Evolutionary conservation across 2,797 vertebrate genomes (phyloP), one percentile per base, ranked within the genome.

Genomic region (Eupleurogrammus muticus): DNA sequence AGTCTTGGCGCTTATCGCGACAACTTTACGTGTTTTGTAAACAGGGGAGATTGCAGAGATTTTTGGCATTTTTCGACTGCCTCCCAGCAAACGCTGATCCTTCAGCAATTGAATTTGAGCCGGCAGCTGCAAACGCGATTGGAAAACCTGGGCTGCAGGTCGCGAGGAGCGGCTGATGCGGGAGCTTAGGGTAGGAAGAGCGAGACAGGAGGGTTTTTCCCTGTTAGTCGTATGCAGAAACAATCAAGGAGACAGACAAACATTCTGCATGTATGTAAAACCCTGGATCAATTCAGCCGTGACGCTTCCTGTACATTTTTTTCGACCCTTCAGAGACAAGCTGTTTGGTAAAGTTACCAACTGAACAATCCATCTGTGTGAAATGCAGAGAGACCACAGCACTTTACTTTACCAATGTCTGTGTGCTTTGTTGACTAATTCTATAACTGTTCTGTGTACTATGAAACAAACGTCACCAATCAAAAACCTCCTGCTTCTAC

Each of bases 301-400:
- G 64, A 78, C 17, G 7, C 73, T 70, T 77, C 70, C 80, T 74
- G 59, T 55, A 17, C 49, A 46, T 50, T 42, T 67, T 70, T 48
- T 75, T 63, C 20, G 9, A 40, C 23, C 70, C 75, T 2, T 0
- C 77, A 78, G 85, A 82, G 49, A 51, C 62, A 9, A 10, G 10
- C 42, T 66, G 61, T 75, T 89, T 90, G 83, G 77, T 80, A 77
- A 88, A 86, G 80, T 72, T 76, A 90, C 88, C 78, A 87, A 56
- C 38, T 53, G 61, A 52, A n/a, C 38, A 53, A 42, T 20, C 49
- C 76, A 70, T 73, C 38, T 60, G 77, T 61, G 67, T 13, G 42
- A 53, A 59, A 51, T 53, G 4, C 42, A 60, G 19, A 32, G 28
- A 52, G 52, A 56, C 20, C 46, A 59, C 20, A 52, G 54, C 5